Conservation (phyloP, 2,888 invertebrate genomes). For the Lepas anatifera region DNA sequence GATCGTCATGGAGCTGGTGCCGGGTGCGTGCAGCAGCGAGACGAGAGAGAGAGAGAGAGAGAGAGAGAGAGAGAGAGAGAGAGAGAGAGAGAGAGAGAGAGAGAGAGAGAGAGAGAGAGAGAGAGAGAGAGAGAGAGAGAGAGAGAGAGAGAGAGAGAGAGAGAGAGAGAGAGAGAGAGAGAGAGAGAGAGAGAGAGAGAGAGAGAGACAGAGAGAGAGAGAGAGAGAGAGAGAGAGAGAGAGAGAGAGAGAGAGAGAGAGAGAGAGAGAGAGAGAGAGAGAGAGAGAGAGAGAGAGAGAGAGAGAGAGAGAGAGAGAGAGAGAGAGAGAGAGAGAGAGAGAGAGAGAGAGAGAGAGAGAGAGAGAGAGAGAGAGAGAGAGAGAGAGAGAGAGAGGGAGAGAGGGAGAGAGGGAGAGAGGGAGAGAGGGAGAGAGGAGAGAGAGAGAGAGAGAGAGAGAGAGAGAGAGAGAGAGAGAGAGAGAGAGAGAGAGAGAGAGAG, state of each 20-base stretch:
- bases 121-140: too few relatives aligned
- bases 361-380: background rate
- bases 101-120: too few relatives aligned
- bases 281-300: background rate
- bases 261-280: constrained; percentile 16
- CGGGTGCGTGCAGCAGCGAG: constrained; percentile 42
- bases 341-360: background rate
- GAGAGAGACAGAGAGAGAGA: too few relatives aligned
- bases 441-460: constrained; percentile 8
- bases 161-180: too few relatives aligned
- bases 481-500: background rate
- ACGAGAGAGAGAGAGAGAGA: too few relatives aligned
- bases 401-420: background rate
- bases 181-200: too few relatives aligned
- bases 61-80: too few relatives aligned
- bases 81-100: too few relatives aligned
- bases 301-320: background rate
- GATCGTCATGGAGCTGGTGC: constrained; percentile 97
- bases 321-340: background rate
- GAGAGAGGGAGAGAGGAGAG: constrained; percentile 10
- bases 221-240: too few relatives aligned
- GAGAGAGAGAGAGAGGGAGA: background rate
- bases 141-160: too few relatives aligned
- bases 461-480: constrained; percentile 11
- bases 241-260: constrained; percentile 15